Base-by-base conservation (phyloP, 2,113 vertebrate species). In the Callithrix jacchus region DNA sequence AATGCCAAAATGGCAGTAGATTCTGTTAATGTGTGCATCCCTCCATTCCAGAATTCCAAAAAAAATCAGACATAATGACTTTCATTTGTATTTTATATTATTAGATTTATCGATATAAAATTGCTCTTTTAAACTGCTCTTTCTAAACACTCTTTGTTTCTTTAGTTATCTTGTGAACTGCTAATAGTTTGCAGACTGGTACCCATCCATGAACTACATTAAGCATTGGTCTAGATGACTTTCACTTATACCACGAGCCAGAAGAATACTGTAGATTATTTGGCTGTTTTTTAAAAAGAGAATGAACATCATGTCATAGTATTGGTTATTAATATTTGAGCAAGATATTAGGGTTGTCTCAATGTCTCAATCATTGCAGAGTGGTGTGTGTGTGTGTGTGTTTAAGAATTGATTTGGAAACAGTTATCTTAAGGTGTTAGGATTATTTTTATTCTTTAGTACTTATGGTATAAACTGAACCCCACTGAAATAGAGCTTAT, bases 51-150 rank as follows among this genome's bases (percentile, higher is more conserved):
- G 37, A 90, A 90, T 79, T 87, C 79, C n/a, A 87, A 37, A 81
- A 47, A 47, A 18, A 77, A 13, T 6, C 13, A 64, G 13, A 68
- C 37, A 45, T 21, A 58, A 40, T 76, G 37, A 40, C 17, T 89
- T 90, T 71, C 14, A 47, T 87, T 79, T 83, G 61, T 83, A 68
- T 93, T 82, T 73, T 90, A 70, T 32, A 35, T 45, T 58, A 32
- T 82, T 93, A 89, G 76, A 87, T 94, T 81, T 92, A 74, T 94
- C 16, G 30, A 61, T 9, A 49, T 80, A 86, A 94, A 89, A 89
- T 73, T 49, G 25, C 40, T 21, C 12, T n/a, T 91, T 95, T 32
- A 91, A 64, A 83, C 81, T 70, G 21, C 54, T 87, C 2, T 87
- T 81, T 92, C 27, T 47, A 93, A 96, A 47, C 37, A 35, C 64